Percentiles rank a stretch among this genome's conserved stretches.
phyloP scores from a whole-genome alignment of 1,140 invertebrate genomes.

The Neodiprion virginianus region DNA sequence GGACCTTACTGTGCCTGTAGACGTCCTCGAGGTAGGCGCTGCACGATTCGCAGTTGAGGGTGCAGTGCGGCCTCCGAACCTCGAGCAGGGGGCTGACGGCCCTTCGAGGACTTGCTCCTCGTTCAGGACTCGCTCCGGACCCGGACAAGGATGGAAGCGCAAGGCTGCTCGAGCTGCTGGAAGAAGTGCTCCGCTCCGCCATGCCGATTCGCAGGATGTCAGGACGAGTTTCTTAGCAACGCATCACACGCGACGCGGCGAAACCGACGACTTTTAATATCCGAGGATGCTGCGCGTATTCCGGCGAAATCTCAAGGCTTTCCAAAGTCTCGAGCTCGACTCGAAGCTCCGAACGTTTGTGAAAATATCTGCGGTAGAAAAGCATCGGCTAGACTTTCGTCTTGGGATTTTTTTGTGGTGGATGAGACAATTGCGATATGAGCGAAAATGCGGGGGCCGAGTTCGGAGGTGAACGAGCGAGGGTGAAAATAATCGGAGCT shows the following conservation, averaged over 20 bases:
- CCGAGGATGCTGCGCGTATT: neutral
- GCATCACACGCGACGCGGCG: neutral
- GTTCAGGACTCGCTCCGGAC: conserved; percentile 51
- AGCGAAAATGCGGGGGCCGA: too few species aligned
- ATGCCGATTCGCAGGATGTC: conserved; percentile 25
- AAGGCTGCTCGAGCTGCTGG: conserved; percentile 49
- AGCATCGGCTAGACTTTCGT: too few species aligned
- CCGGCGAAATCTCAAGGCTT: neutral
- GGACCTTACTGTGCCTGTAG: conserved; percentile 69
- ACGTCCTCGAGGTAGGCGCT: conserved; percentile 71
- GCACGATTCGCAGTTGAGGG: conserved; percentile 75
- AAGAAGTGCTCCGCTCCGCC: conserved; percentile 48
- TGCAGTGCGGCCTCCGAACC: conserved; percentile 74
- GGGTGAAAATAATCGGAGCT: too few species aligned
- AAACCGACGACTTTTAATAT: too few species aligned
- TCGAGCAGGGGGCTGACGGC: conserved; percentile 73
- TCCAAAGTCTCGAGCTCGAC: neutral
- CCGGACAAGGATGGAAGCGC: conserved; percentile 41
- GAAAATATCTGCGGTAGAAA: too few species aligned
- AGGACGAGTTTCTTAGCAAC: neutral
- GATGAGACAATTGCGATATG: too few species aligned
- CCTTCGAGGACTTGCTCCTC: conserved; percentile 64
- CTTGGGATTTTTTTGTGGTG: too few species aligned
- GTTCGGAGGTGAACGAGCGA: too few species aligned
- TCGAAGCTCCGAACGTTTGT: too few species aligned